Evolutionary conservation across 1,140 invertebrate species (phyloP).

Genomic region (Lamellibrachia luymesi): DNA sequence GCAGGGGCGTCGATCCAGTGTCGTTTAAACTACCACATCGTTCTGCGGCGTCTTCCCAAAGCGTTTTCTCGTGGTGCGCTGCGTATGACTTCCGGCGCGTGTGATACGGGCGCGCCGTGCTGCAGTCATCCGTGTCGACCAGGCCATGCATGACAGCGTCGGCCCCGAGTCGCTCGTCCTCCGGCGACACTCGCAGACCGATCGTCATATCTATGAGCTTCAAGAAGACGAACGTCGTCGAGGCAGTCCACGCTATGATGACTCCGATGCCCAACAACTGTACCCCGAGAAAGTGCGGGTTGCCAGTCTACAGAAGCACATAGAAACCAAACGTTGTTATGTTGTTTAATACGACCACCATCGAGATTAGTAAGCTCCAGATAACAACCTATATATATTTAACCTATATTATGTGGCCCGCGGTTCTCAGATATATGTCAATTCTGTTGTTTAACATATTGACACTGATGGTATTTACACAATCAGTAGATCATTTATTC

Average conservation of each 20-base stretch:
- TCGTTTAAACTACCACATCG: neutral
- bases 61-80: neutral
- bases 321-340: neutral
- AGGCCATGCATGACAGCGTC: constrained; percentile 52
- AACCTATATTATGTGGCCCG: too few species aligned
- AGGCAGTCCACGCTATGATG: constrained; percentile 19
- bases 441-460: too few species aligned
- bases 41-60: neutral
- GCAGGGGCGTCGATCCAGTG: neutral
- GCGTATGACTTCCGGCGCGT: neutral
- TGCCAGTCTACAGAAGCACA: neutral
- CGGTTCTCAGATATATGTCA: too few species aligned
- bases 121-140: neutral
- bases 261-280: neutral
- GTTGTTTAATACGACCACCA: neutral
- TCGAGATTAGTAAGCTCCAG: too few species aligned
- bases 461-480: too few species aligned
- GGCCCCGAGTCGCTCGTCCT: constrained; percentile 53
- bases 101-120: neutral
- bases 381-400: too few species aligned
- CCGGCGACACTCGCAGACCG: constrained; percentile 48
- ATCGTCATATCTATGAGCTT: constrained; percentile 48
- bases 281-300: neutral
- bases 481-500: too few species aligned
- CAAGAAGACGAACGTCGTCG: constrained; percentile 32